Evolutionary conservation across 2,888 invertebrate genomes (phyloP), one percentile per base, ranked within the genome.

Genomic region (Parnassius smintheus): DNA sequence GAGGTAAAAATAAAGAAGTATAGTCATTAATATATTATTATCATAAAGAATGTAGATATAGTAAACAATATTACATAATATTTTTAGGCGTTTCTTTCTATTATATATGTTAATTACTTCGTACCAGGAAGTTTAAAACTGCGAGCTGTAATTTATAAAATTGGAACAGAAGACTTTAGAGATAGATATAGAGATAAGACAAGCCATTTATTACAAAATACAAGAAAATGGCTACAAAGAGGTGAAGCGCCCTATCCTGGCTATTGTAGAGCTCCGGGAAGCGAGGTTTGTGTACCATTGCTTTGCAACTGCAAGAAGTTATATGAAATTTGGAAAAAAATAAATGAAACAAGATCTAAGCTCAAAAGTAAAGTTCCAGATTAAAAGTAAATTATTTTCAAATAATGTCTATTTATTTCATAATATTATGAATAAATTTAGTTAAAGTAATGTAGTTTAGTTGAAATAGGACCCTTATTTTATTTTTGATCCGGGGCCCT

Each of bases 211-310:
- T 49, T 70, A 8, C 64, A 66, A 58, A 59, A 65, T 45, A 72
- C 76, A 2, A 78, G 91, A 59, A 71, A 85, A 69, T 88, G 85
- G 85, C 65, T 89, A 3, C 82, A 75, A 45, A 68, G 61, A 12
- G 75, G 76, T 2, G 89, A 89, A 72, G 71, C 77, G 0, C 91
- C 91, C 0, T 91, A 77, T 60, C 91, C 91, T 1, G 91, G 91
- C 0, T 91, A 89, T 67, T 91, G 91, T 57, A 74, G 89, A 41
- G 75, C 81, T 0, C 90, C 90, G 0, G 89, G 83, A 2, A 80
- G 79, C 41, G 68, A 56, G 0, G 49, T 54, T 2, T 91, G 91
- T 55, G 7, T 80, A 2, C 83, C 85, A 7, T 44, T 75, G 0
- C 70, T 91, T 0, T 91, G 91, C 56, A 83, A 91, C 66, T 91